phyloP scores from a whole-genome alignment of 1,140 invertebrate species.

The Neodiprion fabricii region DNA sequence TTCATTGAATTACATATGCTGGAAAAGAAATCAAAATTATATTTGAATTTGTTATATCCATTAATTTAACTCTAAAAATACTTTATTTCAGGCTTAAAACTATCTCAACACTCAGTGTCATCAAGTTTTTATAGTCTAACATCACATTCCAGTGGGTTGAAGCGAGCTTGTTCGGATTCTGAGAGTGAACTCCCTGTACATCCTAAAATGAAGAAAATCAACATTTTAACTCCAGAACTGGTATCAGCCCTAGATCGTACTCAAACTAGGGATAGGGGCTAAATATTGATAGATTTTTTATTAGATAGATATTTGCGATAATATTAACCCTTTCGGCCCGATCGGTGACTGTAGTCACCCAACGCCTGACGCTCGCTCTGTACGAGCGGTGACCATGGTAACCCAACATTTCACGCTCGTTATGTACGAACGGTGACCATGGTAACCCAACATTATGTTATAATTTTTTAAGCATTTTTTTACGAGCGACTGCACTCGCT shows the following conservation, averaged over 20 bases:
- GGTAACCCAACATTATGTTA: too few relatives aligned
- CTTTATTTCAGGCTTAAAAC: conserved; percentile 15
- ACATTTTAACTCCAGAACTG: background rate
- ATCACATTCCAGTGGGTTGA: background rate
- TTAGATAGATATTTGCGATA: conserved; percentile 13
- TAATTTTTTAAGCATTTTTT: too few relatives aligned
- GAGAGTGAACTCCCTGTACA: conserved; percentile 13
- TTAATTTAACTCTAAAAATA: background rate
- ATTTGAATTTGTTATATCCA: too few relatives aligned
- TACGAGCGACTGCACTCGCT: too few relatives aligned
- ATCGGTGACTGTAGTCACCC: too few relatives aligned
- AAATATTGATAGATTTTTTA: conserved; percentile 16
- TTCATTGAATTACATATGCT: too few relatives aligned
- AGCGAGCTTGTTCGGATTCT: conserved; percentile 19
- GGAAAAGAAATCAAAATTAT: conserved; percentile 10
- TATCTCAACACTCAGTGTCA: conserved; percentile 15
- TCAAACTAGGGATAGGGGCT: conserved; percentile 11
- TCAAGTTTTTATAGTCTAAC: conserved; percentile 15
- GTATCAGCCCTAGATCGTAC: conserved; percentile 1
- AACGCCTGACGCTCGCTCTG: too few relatives aligned
- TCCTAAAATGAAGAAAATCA: conserved; percentile 14
- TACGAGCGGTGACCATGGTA: too few relatives aligned
- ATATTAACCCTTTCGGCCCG: background rate
- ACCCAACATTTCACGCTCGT: too few relatives aligned
- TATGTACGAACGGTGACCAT: too few relatives aligned